Evolutionary conservation across 30 jellyfish, hydroid and myxozoan species (phyloP).

Genomic region (Mastigias papua): DNA sequence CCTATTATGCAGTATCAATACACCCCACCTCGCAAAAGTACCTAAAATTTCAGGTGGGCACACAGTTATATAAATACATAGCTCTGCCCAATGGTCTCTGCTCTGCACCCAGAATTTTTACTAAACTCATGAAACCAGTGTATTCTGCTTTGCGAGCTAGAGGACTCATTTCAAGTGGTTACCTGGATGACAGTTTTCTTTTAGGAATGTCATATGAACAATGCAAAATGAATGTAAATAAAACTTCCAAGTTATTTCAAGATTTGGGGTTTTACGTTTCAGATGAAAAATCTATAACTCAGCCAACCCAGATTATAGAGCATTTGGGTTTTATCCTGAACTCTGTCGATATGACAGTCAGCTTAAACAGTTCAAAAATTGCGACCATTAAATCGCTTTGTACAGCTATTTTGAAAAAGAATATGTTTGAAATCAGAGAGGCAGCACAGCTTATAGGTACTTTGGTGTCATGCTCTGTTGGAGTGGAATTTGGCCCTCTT

Average conservation of each 20-base stretch:
- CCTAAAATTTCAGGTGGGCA: background rate
- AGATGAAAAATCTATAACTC: background rate
- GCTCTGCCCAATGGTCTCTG: background rate
- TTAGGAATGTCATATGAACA: background rate
- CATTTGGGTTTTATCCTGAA: background rate
- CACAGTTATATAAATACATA: background rate
- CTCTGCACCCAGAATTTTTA: background rate
- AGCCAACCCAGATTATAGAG: background rate
- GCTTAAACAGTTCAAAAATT: background rate
- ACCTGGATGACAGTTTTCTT: background rate
- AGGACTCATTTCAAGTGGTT: background rate
- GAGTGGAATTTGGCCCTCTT: too few species aligned
- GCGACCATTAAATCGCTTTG: background rate
- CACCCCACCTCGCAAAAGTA: background rate
- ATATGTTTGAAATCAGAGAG: background rate
- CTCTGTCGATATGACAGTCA: background rate
- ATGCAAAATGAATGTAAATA: background rate
- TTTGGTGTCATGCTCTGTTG: too few species aligned
- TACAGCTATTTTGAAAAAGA: background rate
- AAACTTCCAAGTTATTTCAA: background rate
- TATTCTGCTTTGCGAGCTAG: background rate
- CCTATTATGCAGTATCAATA: background rate
- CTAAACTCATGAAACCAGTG: background rate
- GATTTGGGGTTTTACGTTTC: background rate
- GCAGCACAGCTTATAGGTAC: background rate